Base-by-base conservation (phyloP, 2,113 vertebrate species). In the Perognathus longimembris region DNA sequence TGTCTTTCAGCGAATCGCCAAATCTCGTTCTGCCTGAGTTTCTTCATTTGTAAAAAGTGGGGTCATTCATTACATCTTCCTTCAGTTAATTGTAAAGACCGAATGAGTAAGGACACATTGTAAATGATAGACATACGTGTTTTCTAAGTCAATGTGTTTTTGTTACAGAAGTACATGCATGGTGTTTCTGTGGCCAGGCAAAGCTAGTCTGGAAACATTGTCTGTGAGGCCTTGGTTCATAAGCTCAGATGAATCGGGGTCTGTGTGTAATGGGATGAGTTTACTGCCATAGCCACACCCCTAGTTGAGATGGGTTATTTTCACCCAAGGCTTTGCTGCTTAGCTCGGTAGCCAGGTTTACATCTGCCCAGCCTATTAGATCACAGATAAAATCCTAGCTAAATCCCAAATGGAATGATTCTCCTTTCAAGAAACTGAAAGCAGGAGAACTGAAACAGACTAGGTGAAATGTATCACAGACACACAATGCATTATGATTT, bases 351-450 rank as follows among this genome's bases (percentile, higher is more conserved):
- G 26, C 50, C 24, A 26, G n/a, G 28, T 71, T 88, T 82, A 63
- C 2, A 61, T 12, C 24, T 80, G 77, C n/a, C 15, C 17, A 32
- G 20, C 26, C 40, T 34, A 36, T 66, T 85, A 67, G 73, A 57
- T 50, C n/a, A 79, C 20, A 71, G 34, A 75, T 3, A 92, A 87
- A 75, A 88, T 83, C 22, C 71, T 82, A 21, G 70, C 32, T 84
- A 70, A 85, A 71, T 67, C 54, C 32, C 34, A n/a, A 70, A 42
- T n/a, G 77, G 76, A 91, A 87, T 73, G 22, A 80, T 34, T 75
- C 32, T 89, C 42, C 42, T 15, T 82, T 26, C 17, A 80, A 61
- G 45, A 87, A 92, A 59, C 30, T 26, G 87, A 34, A 93, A 83
- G 57, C 42, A 22, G 8, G 40, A 89, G 45, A 94, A 70, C 54